phyloP scores from a whole-genome alignment of 2,888 invertebrate species.

The Thumatha senex region DNA sequence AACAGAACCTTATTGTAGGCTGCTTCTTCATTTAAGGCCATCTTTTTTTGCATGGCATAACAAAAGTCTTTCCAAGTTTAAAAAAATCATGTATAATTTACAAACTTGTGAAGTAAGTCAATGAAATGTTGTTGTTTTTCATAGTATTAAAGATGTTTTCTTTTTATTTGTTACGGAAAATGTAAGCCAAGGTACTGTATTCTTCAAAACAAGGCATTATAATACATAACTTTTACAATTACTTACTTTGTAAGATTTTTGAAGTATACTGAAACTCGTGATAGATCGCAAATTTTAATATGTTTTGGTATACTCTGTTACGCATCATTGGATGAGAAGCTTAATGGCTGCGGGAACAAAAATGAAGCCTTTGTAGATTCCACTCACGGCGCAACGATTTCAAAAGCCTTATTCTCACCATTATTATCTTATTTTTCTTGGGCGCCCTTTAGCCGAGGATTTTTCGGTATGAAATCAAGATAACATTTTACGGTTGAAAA shows the following conservation, averaged over 20 bases:
- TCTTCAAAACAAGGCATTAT: background rate
- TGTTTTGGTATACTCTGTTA: background rate
- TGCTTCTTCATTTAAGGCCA: background rate
- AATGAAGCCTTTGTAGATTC: slow-evolving; percentile 55
- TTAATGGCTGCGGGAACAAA: slow-evolving; percentile 23
- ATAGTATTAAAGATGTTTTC: background rate
- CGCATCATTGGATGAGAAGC: slow-evolving; percentile 13
- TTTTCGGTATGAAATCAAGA: slow-evolving; percentile 10
- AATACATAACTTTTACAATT: background rate
- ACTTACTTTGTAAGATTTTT: background rate
- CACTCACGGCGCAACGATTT: slow-evolving; percentile 52
- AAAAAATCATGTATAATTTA: background rate
- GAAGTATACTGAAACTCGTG: background rate
- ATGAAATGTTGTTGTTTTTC: background rate
- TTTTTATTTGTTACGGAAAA: background rate
- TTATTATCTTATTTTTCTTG: slow-evolving; percentile 65
- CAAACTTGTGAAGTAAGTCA: background rate
- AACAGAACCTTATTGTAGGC: too few species aligned
- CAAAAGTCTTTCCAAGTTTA: background rate
- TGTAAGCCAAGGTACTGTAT: background rate
- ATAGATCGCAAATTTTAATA: too few species aligned
- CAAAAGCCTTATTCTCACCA: slow-evolving; percentile 54
- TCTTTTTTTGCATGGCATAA: background rate
- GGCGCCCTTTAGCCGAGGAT: slow-evolving; percentile 32
- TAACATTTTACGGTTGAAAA: slow-evolving; percentile 10